Conservation (phyloP, 2,113 vertebrate species). For the Desmodus rotundus region DNA sequence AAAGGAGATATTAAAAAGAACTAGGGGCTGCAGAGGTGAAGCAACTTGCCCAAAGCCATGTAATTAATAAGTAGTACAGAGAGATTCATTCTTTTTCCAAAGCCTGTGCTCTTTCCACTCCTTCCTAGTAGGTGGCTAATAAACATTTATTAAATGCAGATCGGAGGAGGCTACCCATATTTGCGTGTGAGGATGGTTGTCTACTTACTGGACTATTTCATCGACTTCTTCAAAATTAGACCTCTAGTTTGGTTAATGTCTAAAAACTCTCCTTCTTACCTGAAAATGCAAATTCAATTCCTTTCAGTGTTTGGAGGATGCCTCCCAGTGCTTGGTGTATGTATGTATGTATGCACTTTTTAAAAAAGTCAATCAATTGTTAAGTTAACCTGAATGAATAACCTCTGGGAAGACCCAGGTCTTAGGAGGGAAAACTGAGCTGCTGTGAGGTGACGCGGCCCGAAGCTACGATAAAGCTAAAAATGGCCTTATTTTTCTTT, state of each 20-base stretch:
- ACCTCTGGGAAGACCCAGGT: not conserved
- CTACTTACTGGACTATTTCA: constrained; percentile 5
- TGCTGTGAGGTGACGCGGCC: not conserved
- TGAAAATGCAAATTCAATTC: not conserved
- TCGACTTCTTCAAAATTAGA: constrained; percentile 16
- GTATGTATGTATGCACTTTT: not conserved
- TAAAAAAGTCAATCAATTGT: not conserved
- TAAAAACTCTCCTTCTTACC: not conserved
- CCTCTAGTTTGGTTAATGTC: not conserved
- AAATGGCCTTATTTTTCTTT: not conserved
- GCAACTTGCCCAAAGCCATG: not conserved
- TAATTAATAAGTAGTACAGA: not conserved
- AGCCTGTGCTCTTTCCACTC: not conserved
- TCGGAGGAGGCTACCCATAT: not conserved
- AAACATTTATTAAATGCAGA: not conserved
- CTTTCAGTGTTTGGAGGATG: not conserved
- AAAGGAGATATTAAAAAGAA: not conserved
- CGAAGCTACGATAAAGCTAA: not conserved
- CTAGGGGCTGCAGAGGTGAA: not conserved
- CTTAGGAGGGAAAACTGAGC: constrained; percentile 18
- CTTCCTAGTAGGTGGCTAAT: not conserved
- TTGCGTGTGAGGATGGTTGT: not conserved
- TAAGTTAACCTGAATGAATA: not conserved
- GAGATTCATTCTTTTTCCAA: not conserved
- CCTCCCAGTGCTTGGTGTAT: not conserved